A percentile compares a stretch with the other conserved stretches of the same genome.
phyloP scores from a whole-genome alignment of 1,140 invertebrate genomes.

The Papilio dardanus region DNA sequence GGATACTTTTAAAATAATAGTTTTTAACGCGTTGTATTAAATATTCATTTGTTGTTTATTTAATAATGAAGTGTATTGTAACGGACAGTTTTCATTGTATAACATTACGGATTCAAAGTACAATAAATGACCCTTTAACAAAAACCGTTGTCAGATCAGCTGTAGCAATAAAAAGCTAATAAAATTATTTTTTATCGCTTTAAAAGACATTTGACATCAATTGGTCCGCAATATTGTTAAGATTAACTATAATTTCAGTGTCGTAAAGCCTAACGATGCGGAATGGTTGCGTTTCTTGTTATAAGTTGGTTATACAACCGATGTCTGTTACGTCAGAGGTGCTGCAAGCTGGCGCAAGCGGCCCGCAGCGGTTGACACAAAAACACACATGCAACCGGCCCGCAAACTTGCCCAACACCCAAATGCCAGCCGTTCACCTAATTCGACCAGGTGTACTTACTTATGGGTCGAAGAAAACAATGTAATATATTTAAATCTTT shows the following conservation, averaged over 20 bases:
- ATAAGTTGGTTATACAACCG: constrained; percentile 66
- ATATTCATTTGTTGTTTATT: no score
- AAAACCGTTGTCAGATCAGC: no score
- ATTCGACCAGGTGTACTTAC: constrained; percentile 1
- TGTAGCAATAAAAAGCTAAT: background rate
- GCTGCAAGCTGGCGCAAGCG: constrained; percentile 57
- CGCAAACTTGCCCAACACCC: constrained; percentile 44
- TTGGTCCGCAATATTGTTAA: background rate
- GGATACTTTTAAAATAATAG: background rate
- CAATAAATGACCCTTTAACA: no score
- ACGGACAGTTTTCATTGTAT: no score
- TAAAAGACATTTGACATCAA: background rate
- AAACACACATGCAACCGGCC: constrained; percentile 61
- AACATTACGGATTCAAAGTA: no score
- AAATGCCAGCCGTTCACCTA: constrained; percentile 43
- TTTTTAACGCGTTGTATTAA: background rate
- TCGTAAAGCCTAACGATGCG: constrained; percentile 41
- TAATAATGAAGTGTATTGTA: no score
- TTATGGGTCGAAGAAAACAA: background rate
- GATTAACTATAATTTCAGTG: constrained; percentile 23
- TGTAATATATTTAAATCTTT: background rate
- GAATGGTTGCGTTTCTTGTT: constrained; percentile 61
- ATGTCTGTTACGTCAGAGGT: constrained; percentile 56
- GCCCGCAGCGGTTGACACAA: constrained; percentile 54
- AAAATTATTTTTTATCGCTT: background rate